phyloP scores from a whole-genome alignment of 2,888 invertebrate genomes.

The Nephrotoma flavescens region DNA sequence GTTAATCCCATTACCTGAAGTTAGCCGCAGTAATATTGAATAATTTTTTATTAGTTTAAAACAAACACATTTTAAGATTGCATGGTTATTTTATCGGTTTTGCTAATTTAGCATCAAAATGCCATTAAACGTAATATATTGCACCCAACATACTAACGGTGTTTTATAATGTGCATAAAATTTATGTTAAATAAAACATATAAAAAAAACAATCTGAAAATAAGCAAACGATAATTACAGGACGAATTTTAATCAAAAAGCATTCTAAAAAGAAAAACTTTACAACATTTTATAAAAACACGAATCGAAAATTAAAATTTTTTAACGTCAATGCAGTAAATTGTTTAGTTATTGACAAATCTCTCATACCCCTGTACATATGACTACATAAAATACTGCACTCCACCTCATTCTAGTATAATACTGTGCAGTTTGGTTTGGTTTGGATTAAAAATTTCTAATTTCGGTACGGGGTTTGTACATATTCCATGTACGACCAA shows the following conservation, averaged over 20 bases:
- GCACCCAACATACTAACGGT: neutral
- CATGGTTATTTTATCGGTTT: neutral
- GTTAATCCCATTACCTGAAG: neutral
- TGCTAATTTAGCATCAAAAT: neutral
- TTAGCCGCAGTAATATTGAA: neutral
- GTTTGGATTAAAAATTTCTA: neutral
- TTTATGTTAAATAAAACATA: neutral
- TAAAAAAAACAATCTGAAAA: neutral
- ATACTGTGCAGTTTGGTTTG: neutral
- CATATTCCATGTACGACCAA: neutral
- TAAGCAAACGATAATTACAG: neutral
- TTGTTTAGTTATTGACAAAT: neutral
- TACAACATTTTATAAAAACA: neutral
- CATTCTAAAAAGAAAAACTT: neutral
- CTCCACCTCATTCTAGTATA: neutral
- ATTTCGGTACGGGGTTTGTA: neutral
- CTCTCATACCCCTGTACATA: neutral
- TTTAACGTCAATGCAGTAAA: neutral
- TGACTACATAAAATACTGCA: neutral
- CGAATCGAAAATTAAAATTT: neutral
- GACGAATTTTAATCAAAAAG: neutral
- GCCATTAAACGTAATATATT: neutral
- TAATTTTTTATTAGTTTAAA: neutral
- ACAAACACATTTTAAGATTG: neutral
- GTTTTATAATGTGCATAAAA: neutral